Evolutionary conservation across 2,113 vertebrate species (phyloP).

Genomic region (Meleagris gallopavo): DNA sequence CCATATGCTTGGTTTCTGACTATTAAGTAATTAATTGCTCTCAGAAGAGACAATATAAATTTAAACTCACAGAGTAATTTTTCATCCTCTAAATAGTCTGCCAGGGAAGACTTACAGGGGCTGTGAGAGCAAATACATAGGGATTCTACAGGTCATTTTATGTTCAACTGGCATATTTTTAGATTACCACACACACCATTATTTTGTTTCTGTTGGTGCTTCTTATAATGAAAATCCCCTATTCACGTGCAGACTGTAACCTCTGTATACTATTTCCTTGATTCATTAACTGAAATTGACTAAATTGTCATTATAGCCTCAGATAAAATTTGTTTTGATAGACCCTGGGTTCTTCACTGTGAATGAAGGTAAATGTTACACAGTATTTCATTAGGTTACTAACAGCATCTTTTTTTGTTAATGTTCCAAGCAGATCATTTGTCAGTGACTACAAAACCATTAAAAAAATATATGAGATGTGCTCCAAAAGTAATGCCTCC

Average conservation of each 20-base stretch:
- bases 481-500: background rate
- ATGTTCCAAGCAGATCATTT: background rate
- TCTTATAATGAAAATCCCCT: background rate
- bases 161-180: background rate
- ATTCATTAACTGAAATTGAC: background rate
- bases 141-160: background rate
- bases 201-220: background rate
- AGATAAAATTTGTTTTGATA: background rate
- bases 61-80: background rate
- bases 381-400: background rate
- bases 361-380: background rate
- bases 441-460: constrained; percentile 13
- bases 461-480: background rate
- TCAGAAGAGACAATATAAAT: background rate
- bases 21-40: background rate
- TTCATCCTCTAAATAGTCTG: background rate
- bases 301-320: background rate
- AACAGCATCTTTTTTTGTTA: background rate
- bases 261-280: background rate
- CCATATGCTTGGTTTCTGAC: background rate
- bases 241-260: background rate
- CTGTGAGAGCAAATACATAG: background rate
- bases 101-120: background rate
- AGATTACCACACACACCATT: background rate
- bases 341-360: background rate